These are phyloP conservation scores for Eristalis intricaria DNA, from an alignment of 2,888 invertebrate species.

Conservation along the genomic window DNA sequence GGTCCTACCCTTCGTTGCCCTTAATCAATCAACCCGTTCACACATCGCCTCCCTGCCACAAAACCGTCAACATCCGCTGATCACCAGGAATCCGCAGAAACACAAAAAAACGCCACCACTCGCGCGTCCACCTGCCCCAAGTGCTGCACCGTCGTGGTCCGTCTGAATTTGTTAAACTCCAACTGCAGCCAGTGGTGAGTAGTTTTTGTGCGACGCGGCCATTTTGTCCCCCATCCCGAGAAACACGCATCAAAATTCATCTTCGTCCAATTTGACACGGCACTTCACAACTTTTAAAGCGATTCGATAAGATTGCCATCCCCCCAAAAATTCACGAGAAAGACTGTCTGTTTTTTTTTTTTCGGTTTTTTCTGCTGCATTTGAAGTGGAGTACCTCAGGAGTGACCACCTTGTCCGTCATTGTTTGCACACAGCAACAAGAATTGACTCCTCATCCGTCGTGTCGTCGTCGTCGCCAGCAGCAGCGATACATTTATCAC, in stretches of 20 bases:
- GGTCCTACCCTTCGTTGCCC: too few relatives aligned
- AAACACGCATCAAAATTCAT: conserved; percentile 66
- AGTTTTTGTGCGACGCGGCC: conserved; percentile 36
- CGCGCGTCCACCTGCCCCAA: conserved; percentile 50
- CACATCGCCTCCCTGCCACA: background rate
- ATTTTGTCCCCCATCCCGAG: background rate
- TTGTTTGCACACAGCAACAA: conserved; percentile 64
- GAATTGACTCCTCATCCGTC: conserved; percentile 59
- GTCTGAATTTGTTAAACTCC: conserved; percentile 61
- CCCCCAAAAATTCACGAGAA: background rate
- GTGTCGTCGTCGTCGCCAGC: background rate
- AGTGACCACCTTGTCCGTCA: conserved; percentile 67
- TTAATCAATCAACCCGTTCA: background rate
- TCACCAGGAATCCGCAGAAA: background rate
- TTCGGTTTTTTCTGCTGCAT: too few relatives aligned
- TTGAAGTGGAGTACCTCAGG: conserved; percentile 49
- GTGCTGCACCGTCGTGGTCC: conserved; percentile 8
- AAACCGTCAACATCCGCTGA: background rate
- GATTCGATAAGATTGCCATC: conserved; percentile 69
- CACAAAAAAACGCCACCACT: background rate
- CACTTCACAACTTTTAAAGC: conserved; percentile 68
- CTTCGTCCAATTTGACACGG: conserved; percentile 72
- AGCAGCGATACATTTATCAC: conserved; percentile 64
- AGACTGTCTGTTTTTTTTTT: background rate
- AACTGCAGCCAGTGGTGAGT: conserved; percentile 22